phyloP scores from a whole-genome alignment of 2,113 vertebrate genomes.

The Emydura subglobosa region DNA sequence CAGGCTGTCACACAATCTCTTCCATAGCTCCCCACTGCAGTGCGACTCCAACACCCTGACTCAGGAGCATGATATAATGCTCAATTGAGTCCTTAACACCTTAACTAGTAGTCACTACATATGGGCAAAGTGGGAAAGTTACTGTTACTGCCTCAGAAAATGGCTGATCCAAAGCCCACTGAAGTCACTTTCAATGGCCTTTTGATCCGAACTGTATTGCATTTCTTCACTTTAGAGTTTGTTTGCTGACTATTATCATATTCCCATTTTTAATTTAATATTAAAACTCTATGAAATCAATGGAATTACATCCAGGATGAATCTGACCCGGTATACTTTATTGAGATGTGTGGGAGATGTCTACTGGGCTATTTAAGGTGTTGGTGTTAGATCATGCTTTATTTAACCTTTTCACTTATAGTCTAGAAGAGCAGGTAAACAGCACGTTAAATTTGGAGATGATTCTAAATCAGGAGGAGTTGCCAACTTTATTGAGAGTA shows the following conservation, averaged over 20 bases:
- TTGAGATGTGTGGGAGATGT: background rate
- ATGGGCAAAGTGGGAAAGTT: background rate
- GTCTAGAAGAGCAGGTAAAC: background rate
- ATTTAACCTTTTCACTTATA: background rate
- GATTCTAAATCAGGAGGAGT: background rate
- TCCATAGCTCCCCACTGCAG: too few species aligned
- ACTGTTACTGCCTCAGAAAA: background rate
- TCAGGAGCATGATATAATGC: too few species aligned
- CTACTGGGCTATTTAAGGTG: background rate
- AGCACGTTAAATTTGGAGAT: background rate
- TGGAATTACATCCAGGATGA: background rate
- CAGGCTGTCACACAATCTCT: too few species aligned
- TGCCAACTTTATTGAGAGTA: background rate
- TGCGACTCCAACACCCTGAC: too few species aligned
- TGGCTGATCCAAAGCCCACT: background rate
- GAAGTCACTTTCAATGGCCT: background rate
- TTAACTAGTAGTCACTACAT: too few species aligned
- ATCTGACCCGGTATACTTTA: background rate
- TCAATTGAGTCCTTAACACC: too few species aligned
- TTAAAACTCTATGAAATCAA: background rate
- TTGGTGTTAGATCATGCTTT: background rate
- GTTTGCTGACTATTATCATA: too few species aligned
- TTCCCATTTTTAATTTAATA: too few species aligned
- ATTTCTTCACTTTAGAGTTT: background rate
- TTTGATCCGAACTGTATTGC: background rate